These are phyloP conservation scores for Hybognathus amarus DNA, from an alignment of 2,797 vertebrate species.

Conservation along the genomic window DNA sequence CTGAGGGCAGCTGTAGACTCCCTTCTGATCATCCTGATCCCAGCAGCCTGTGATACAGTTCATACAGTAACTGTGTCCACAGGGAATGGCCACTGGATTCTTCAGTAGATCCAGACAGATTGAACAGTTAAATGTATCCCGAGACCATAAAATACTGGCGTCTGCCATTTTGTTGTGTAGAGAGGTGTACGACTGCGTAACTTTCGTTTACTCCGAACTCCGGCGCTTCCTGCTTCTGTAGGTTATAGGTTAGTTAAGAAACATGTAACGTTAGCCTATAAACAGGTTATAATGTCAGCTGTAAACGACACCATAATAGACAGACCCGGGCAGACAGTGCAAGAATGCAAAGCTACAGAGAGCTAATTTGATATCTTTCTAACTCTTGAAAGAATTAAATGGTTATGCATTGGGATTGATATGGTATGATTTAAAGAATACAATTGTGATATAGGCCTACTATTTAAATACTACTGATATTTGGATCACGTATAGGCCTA, in stretches of 20 bases:
- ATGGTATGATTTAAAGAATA: not conserved
- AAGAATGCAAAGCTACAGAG: not conserved
- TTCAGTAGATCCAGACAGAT: conserved; percentile 53
- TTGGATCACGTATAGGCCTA: not conserved
- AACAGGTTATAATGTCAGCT: not conserved
- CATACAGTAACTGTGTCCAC: conserved; percentile 54
- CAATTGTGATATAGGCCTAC: not conserved
- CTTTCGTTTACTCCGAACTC: not conserved
- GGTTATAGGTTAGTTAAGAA: not conserved
- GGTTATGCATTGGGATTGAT: not conserved
- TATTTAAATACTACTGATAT: not conserved
- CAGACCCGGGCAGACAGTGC: not conserved
- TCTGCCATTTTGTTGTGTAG: conserved; percentile 34
- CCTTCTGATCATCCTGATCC: conserved; percentile 32
- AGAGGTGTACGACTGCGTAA: not conserved
- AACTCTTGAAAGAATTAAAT: not conserved
- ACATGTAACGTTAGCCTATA: not conserved
- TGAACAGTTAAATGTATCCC: conserved; percentile 13
- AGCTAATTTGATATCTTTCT: not conserved
- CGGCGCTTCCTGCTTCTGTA: not conserved
- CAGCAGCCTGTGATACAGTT: conserved; percentile 48
- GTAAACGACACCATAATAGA: not conserved
- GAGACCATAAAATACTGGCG: not conserved
- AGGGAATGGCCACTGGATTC: conserved; percentile 43
- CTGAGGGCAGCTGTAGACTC: conserved; percentile 45